A percentile compares a stretch with the other conserved stretches of the same genome.
Conservation (phyloP, 2,113 vertebrate species). For the Melanerpes formicivorus region DNA sequence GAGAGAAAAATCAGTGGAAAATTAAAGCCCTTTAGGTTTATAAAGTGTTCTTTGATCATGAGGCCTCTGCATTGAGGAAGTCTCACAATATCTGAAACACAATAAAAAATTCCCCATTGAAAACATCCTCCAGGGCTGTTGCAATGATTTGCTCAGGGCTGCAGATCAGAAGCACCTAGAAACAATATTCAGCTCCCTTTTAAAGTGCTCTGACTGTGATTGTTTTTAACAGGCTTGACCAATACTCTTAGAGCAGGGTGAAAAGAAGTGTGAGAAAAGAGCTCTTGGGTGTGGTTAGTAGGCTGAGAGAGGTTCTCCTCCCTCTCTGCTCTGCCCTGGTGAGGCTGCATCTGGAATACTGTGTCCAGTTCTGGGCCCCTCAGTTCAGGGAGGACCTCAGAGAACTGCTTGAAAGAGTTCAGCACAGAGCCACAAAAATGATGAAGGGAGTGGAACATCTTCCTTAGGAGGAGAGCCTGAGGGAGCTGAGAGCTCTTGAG, state of each 20-base stretch:
- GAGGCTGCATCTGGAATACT: too few relatives aligned
- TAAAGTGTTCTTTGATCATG: slow-evolving; percentile 11
- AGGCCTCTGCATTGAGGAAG: neutral
- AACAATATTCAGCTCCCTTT: neutral
- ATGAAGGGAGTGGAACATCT: too few relatives aligned
- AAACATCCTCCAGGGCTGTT: neutral
- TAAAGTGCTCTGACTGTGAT: neutral
- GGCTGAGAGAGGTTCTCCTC: too few relatives aligned
- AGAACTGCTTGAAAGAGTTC: too few relatives aligned
- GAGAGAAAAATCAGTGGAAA: slow-evolving; percentile 19
- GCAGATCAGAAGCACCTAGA: slow-evolving; percentile 1
- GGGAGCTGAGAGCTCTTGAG: too few relatives aligned
- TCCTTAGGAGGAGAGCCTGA: too few relatives aligned
- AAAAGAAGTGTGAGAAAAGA: neutral
- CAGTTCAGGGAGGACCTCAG: too few relatives aligned
- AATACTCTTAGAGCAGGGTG: neutral
- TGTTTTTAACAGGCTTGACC: neutral
- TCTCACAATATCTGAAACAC: neutral
- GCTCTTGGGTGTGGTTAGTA: neutral
- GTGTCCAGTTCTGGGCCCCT: too few relatives aligned
- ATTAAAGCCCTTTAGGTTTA: slow-evolving; percentile 17
- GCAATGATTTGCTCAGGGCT: slow-evolving; percentile 19
- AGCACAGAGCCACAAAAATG: too few relatives aligned
- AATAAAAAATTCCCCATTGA: neutral
- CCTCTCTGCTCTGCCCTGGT: too few relatives aligned